Conservation (phyloP, 1,140 invertebrate genomes). For the Eumeta japonica region DNA sequence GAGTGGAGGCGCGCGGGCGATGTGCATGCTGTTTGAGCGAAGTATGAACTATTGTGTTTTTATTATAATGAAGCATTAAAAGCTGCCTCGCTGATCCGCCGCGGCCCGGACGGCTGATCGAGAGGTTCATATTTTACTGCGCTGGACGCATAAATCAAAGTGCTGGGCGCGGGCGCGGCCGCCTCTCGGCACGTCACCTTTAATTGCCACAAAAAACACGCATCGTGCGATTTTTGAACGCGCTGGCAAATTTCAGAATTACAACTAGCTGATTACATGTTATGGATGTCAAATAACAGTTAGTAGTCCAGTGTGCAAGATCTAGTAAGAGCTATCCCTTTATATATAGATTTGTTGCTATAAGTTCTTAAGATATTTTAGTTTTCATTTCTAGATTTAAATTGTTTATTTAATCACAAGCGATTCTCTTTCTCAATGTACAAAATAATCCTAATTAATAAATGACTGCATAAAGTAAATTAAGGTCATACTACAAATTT, state of each 20-base stretch:
- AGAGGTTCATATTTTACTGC: conserved; percentile 48
- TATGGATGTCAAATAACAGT: too few relatives aligned
- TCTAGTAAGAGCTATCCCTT: too few relatives aligned
- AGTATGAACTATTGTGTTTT: conserved; percentile 47
- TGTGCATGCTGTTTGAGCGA: conserved; percentile 4
- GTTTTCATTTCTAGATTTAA: too few relatives aligned
- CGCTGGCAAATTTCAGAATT: conserved; percentile 49
- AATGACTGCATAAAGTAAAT: too few relatives aligned
- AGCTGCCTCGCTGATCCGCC: conserved; percentile 30
- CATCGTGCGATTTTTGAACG: conserved; percentile 40
- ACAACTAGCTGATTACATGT: too few relatives aligned
- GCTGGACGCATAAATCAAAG: conserved; percentile 46
- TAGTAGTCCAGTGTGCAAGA: too few relatives aligned
- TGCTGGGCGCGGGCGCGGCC: conserved; percentile 33
- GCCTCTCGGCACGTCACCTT: conserved; percentile 33
- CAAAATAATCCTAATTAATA: too few relatives aligned
- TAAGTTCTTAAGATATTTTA: not conserved
- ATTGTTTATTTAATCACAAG: too few relatives aligned
- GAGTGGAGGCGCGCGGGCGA: too few relatives aligned
- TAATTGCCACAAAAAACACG: conserved; percentile 53
- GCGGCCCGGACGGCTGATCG: conserved; percentile 48
- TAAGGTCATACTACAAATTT: too few relatives aligned
- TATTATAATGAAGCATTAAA: conserved; percentile 47
- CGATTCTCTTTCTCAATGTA: too few relatives aligned
- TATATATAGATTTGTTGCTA: conserved; percentile 8